phyloP scores from a whole-genome alignment of 23 tunicate genomes.

The Halocynthia roretzi region DNA sequence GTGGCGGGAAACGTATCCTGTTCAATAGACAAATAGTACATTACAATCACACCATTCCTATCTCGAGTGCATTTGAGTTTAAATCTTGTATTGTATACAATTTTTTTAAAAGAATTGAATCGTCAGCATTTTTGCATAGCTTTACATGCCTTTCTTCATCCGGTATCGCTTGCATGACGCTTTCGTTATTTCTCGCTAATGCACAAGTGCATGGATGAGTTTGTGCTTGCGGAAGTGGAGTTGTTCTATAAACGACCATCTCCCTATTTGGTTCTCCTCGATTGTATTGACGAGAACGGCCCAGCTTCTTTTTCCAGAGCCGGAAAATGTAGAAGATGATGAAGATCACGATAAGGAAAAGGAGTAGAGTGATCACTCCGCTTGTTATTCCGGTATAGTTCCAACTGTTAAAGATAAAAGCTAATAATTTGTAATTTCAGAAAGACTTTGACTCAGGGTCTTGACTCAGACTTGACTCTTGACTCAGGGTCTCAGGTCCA shows the following conservation, averaged over 20 bases:
- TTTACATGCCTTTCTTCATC: too few relatives aligned
- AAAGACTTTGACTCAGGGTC: background rate
- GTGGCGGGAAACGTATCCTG: too few relatives aligned
- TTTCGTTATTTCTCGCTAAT: background rate
- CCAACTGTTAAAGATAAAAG: constrained; percentile 6
- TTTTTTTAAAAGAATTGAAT: too few relatives aligned
- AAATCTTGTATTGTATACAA: too few relatives aligned
- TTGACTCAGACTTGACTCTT: too few relatives aligned
- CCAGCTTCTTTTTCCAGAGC: constrained; percentile 12
- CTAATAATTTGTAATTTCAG: background rate
- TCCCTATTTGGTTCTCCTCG: background rate
- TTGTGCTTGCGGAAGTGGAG: background rate
- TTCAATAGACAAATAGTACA: too few relatives aligned
- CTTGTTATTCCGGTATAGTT: constrained; percentile 11
- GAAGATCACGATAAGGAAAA: constrained; percentile 1
- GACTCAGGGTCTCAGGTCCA: too few relatives aligned
- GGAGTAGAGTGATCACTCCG: constrained; percentile 5
- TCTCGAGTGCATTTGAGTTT: too few relatives aligned
- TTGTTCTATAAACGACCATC: constrained; percentile 5
- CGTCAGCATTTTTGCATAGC: too few relatives aligned
- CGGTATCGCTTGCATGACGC: background rate
- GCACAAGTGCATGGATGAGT: background rate
- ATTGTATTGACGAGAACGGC: background rate
- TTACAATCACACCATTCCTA: too few relatives aligned
- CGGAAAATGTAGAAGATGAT: constrained; percentile 13